These are phyloP conservation scores for Centropyge bicolor DNA, from an alignment of 2,797 vertebrate genomes.

Conservation along the genomic window DNA sequence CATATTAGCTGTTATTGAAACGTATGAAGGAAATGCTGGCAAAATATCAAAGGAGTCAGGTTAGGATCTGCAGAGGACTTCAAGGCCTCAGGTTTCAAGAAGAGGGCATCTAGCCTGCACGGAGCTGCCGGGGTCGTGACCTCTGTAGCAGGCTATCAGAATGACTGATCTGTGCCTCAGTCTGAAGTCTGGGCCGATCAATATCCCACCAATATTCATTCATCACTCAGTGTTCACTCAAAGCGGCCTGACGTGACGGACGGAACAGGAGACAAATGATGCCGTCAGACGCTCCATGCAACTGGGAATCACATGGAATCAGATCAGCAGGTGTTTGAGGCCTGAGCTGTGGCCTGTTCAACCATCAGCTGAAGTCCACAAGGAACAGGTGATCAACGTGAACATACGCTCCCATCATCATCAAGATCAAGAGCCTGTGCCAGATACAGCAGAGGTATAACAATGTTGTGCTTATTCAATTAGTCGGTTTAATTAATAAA, in stretches of 20 bases:
- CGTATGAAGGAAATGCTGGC: conserved; percentile 12
- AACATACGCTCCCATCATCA: too few species aligned
- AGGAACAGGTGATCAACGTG: not conserved
- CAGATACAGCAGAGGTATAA: not conserved
- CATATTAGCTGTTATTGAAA: conserved; percentile 24
- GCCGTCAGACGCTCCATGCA: conserved; percentile 18
- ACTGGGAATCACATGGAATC: conserved; percentile 27
- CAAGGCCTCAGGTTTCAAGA: conserved; percentile 55
- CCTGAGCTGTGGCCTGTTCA: too few species aligned
- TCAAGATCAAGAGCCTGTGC: not conserved
- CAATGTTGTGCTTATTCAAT: not conserved
- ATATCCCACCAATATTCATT: conserved; percentile 69
- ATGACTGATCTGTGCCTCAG: conserved; percentile 65
- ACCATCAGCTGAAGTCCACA: not conserved
- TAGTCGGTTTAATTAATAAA: not conserved
- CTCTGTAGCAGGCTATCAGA: conserved; percentile 59
- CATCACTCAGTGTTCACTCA: conserved; percentile 49
- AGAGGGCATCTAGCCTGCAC: conserved; percentile 1
- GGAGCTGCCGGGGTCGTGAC: conserved; percentile 41
- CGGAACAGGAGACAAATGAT: conserved; percentile 54
- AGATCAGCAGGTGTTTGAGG: conserved; percentile 36
- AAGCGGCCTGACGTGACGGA: conserved; percentile 16
- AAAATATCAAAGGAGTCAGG: conserved; percentile 23
- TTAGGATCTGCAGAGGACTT: conserved; percentile 6
- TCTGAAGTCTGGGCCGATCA: conserved; percentile 52